Percentiles rank a stretch among this genome's conserved stretches.
Evolutionary conservation across 2,113 vertebrate genomes (phyloP).

Genomic region (Riparia riparia): DNA sequence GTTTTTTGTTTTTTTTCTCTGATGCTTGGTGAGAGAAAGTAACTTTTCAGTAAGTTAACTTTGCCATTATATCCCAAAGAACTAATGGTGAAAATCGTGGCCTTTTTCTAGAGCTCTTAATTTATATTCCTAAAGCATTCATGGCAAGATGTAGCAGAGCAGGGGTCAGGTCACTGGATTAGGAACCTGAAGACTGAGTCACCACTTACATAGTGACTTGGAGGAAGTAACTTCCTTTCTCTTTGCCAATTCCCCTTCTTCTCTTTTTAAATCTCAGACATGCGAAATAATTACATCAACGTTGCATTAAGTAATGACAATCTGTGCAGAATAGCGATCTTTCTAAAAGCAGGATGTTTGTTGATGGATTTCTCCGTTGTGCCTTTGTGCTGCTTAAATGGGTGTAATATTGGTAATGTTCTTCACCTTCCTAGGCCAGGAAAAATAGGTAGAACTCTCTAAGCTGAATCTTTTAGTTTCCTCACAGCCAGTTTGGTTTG

Average conservation of each 20-base stretch:
- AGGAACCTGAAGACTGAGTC: neutral
- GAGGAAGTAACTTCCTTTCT: neutral
- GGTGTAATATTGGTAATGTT: neutral
- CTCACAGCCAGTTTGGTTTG: neutral
- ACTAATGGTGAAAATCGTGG: neutral
- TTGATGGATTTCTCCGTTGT: neutral
- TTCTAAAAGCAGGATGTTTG: neutral
- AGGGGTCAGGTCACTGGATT: neutral
- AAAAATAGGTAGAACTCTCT: neutral
- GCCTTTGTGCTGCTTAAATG: neutral
- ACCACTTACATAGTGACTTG: neutral
- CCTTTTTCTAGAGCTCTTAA: neutral
- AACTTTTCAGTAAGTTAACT: neutral
- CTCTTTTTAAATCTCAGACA: neutral
- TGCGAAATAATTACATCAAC: neutral
- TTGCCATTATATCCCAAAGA: neutral
- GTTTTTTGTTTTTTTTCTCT: neutral
- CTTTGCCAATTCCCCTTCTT: neutral
- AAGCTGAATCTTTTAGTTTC: neutral
- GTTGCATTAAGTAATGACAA: neutral
- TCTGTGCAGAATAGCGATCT: neutral
- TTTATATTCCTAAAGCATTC: neutral
- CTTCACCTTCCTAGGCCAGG: neutral
- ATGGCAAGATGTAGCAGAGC: neutral
- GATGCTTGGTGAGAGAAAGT: neutral